Conservation (phyloP, 1,140 invertebrate species). For the Diabrotica virgifera region DNA sequence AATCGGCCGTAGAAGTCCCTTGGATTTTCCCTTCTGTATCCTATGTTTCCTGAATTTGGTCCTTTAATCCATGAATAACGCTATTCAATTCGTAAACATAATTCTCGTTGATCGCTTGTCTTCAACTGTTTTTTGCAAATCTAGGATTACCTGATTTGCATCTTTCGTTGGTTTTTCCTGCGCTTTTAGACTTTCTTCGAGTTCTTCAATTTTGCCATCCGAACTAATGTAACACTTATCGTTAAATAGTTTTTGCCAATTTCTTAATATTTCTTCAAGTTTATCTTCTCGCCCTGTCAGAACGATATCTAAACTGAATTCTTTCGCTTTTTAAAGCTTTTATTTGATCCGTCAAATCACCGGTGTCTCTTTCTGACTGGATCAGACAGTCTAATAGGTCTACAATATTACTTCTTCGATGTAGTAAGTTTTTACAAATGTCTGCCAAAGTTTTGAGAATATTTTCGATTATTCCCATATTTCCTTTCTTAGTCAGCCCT, state of each 20-base stretch:
- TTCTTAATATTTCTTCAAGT: slow-evolving; percentile 30
- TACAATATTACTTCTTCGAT: slow-evolving; percentile 28
- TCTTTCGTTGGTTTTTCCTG: slow-evolving; percentile 31
- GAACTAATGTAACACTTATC: slow-evolving; percentile 24
- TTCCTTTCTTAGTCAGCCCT: too few species aligned
- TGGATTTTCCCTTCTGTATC: too few species aligned
- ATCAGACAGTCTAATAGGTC: slow-evolving; percentile 34
- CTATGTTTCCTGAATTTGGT: too few species aligned
- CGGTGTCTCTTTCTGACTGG: slow-evolving; percentile 29
- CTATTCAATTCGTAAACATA: too few species aligned
- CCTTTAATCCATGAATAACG: too few species aligned
- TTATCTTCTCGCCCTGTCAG: slow-evolving; percentile 31
- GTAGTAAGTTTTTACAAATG: slow-evolving; percentile 34
- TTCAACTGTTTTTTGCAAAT: too few species aligned
- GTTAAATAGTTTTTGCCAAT: slow-evolving; percentile 33
- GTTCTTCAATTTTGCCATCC: slow-evolving; percentile 26
- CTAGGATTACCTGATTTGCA: slow-evolving; percentile 22
- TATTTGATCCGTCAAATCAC: slow-evolving; percentile 29
- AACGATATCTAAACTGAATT: slow-evolving; percentile 24
- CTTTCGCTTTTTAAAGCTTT: slow-evolving; percentile 33
- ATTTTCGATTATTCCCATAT: too few species aligned
- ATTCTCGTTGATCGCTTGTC: too few species aligned
- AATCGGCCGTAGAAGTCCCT: too few species aligned
- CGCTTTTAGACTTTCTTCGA: slow-evolving; percentile 30
- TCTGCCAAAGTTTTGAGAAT: slow-evolving; percentile 34